phyloP scores from a whole-genome alignment of 2,113 vertebrate genomes.

The Emberiza fucata region DNA sequence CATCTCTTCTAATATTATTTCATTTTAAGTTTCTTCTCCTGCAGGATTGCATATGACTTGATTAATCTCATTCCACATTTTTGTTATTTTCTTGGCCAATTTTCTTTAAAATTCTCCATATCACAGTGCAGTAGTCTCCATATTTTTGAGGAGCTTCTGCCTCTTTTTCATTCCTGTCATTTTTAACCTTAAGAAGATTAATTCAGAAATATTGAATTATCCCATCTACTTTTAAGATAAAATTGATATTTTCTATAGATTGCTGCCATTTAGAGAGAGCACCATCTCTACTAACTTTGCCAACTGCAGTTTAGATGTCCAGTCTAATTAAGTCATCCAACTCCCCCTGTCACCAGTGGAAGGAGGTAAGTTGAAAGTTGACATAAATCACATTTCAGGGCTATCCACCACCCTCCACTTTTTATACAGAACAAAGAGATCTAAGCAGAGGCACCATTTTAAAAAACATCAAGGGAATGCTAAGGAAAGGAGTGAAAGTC shows the following conservation, averaged over 20 bases:
- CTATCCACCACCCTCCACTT: background rate
- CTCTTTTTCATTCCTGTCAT: background rate
- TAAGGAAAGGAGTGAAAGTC: background rate
- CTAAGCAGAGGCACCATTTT: background rate
- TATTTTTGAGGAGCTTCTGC: background rate
- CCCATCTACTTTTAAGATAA: background rate
- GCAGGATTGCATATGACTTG: background rate
- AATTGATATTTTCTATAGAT: constrained; percentile 6
- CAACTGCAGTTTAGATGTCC: background rate
- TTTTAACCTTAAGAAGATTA: constrained; percentile 26
- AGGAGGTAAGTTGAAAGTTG: background rate
- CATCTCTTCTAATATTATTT: background rate
- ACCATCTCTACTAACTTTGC: background rate
- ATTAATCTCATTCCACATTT: background rate
- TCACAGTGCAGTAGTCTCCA: background rate
- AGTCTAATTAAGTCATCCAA: background rate
- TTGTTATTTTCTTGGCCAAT: background rate
- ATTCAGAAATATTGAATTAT: background rate
- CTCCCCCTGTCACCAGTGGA: background rate
- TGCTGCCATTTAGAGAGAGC: background rate
- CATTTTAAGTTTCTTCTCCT: background rate
- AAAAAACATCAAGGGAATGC: background rate
- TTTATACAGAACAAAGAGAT: background rate
- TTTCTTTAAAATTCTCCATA: background rate
- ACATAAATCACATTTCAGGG: background rate